Conservation (phyloP, 2,888 invertebrate genomes). For the Pyrochroa serraticornis region DNA sequence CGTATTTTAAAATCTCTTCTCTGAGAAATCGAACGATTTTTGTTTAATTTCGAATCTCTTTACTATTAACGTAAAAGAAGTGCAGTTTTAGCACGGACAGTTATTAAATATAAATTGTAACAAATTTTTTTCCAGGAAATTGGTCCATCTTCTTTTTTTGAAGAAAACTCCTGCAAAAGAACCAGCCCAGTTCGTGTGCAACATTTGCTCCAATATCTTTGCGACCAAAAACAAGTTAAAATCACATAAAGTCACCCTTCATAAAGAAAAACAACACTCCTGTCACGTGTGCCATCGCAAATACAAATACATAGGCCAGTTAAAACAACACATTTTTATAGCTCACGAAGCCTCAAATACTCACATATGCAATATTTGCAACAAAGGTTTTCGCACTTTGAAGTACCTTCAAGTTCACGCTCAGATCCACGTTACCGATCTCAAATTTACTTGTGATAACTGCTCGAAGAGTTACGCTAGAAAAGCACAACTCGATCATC, state of each 20-base stretch:
- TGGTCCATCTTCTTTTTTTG: neutral
- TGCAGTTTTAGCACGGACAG: neutral
- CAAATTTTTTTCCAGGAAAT: no score
- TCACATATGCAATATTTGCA: conserved; percentile 7
- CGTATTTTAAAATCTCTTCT: no score
- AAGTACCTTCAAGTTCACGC: no score
- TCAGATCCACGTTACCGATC: no score
- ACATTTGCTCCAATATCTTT: conserved; percentile 28
- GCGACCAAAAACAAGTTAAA: conserved; percentile 5
- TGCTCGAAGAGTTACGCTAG: neutral
- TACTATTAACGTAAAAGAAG: neutral
- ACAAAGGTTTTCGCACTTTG: neutral
- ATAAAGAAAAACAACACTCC: conserved; percentile 7
- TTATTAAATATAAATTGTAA: no score
- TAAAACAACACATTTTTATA: no score
- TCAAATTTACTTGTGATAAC: no score
- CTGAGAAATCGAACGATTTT: no score
- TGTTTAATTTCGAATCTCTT: neutral
- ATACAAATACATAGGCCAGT: neutral
- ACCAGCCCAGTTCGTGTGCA: conserved; percentile 55
- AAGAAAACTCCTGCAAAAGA: neutral
- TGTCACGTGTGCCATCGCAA: conserved; percentile 1
- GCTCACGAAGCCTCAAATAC: no score
- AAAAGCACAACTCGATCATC: neutral
- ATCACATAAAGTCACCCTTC: conserved; percentile 24